A percentile compares a stretch with the other conserved stretches of the same genome.
Evolutionary conservation across 2,113 vertebrate species (phyloP).

Genomic region (Myotis davidii): DNA sequence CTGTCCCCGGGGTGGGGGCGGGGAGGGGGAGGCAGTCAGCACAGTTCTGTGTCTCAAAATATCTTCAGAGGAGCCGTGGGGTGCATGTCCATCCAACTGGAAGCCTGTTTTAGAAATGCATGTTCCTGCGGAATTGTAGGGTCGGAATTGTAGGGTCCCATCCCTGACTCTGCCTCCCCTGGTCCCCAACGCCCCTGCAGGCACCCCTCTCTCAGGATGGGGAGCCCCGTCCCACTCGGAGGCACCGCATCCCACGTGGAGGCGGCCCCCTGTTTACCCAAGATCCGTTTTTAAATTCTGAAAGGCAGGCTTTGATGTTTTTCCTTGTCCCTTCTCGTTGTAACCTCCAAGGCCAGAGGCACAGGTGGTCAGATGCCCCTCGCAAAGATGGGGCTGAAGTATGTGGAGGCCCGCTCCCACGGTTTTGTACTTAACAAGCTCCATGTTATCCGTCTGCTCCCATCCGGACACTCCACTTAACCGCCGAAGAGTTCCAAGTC

Average conservation of each 20-base stretch:
- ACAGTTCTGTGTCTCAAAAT: too few relatives aligned
- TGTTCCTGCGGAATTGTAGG: background rate
- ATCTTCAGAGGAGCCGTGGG: background rate
- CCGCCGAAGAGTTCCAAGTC: background rate
- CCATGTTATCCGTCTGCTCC: too few relatives aligned
- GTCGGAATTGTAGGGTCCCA: background rate
- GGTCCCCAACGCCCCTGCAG: background rate
- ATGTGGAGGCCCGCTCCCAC: background rate
- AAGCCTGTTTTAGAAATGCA: background rate
- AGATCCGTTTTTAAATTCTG: background rate
- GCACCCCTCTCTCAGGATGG: background rate
- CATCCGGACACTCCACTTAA: too few relatives aligned
- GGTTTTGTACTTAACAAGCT: background rate
- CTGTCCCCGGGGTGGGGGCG: background rate
- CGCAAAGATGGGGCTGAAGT: background rate
- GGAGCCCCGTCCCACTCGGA: background rate
- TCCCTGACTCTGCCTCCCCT: too few relatives aligned
- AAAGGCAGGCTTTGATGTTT: background rate
- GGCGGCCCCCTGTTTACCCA: background rate
- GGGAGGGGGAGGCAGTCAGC: background rate
- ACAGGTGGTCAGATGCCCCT: slow-evolving; percentile 17
- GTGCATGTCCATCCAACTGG: fast-evolving
- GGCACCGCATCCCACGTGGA: background rate
- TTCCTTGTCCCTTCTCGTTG: background rate
- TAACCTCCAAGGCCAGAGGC: slow-evolving; percentile 19